phyloP scores from a whole-genome alignment of 2,888 invertebrate species.

The Eupsilia transversa region DNA sequence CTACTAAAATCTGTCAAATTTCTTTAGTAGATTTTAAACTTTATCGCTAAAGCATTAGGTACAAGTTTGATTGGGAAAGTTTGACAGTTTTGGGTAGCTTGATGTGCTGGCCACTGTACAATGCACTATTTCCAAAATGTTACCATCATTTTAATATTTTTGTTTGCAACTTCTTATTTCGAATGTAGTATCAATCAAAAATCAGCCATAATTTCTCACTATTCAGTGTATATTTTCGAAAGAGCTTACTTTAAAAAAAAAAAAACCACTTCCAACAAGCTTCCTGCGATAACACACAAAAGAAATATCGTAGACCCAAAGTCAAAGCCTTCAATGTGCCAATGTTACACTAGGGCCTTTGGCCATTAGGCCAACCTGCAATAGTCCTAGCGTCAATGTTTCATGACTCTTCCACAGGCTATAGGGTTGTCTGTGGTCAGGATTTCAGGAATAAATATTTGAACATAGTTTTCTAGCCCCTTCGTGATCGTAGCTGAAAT shows the following conservation, averaged over 20 bases:
- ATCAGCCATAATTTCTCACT: neutral
- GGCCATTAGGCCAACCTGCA: neutral
- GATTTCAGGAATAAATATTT: neutral
- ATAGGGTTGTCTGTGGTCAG: slow-evolving; percentile 28
- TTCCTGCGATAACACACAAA: neutral
- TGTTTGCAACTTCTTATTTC: neutral
- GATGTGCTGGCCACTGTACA: too few species aligned
- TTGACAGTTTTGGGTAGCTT: too few species aligned
- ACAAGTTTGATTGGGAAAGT: too few species aligned
- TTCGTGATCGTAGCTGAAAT: neutral
- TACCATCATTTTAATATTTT: neutral
- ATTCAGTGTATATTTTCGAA: neutral
- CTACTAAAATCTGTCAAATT: too few species aligned
- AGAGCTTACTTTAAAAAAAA: neutral
- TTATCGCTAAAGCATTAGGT: too few species aligned
- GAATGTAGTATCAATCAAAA: neutral
- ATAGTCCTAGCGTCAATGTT: slow-evolving; percentile 4
- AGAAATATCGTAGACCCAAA: neutral
- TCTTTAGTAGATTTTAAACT: too few species aligned
- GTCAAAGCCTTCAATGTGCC: neutral
- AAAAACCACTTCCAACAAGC: neutral
- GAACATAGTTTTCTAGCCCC: neutral
- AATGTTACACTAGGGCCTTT: slow-evolving; percentile 1
- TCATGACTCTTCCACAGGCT: slow-evolving; percentile 2
- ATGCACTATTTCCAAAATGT: neutral